These are phyloP conservation scores for Centropus unirufus DNA, from an alignment of 2,113 vertebrate genomes.

Conservation along the genomic window DNA sequence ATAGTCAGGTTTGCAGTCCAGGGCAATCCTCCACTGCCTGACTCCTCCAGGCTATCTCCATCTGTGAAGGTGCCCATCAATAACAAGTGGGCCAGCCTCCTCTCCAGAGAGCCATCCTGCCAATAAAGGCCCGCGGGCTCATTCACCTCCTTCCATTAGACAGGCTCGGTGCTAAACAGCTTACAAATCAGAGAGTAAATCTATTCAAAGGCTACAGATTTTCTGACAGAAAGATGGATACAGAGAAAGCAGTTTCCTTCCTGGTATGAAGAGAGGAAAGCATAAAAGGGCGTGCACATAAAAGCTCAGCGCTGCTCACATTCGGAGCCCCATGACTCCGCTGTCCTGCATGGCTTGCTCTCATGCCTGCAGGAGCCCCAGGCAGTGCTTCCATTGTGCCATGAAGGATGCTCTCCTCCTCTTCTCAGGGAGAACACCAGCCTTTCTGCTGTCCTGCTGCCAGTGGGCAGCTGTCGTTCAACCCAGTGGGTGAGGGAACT, in stretches of 20 bases:
- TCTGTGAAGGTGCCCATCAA: not conserved
- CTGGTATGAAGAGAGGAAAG: not conserved
- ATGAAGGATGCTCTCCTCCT: not conserved
- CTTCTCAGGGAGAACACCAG: fast-evolving
- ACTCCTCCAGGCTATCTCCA: not conserved
- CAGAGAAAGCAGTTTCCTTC: not conserved
- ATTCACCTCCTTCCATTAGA: constrained; percentile 17
- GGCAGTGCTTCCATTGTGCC: not conserved
- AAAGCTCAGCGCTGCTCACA: not conserved
- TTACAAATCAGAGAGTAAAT: constrained; percentile 5
- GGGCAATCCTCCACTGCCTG: not conserved
- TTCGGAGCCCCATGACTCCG: not conserved
- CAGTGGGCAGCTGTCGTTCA: not conserved
- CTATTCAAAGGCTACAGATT: constrained; percentile 37
- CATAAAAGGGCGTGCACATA: not conserved
- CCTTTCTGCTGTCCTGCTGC: not conserved
- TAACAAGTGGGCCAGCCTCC: not conserved
- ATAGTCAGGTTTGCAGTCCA: not conserved
- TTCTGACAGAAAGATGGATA: constrained; percentile 57
- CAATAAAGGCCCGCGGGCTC: constrained; percentile 5
- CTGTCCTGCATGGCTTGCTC: not conserved
- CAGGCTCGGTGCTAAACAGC: constrained; percentile 9
- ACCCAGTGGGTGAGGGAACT: not conserved
- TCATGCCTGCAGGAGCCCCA: not conserved
- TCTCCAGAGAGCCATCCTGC: not conserved